Evolutionary conservation across 2,113 vertebrate genomes (phyloP).

Genomic region (Uropsilus gracilis): DNA sequence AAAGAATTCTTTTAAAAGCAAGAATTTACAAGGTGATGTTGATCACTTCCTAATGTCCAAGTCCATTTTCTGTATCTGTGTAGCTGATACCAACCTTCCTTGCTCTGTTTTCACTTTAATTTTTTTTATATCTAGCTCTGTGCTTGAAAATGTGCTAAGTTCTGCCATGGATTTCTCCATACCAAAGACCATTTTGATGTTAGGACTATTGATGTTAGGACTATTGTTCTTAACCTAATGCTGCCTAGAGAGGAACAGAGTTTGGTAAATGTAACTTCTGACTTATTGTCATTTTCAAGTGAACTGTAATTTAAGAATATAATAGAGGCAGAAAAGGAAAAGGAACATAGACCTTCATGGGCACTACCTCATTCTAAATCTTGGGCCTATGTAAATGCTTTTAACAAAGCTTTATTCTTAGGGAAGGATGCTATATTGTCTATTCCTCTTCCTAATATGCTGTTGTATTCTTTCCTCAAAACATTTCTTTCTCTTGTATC

Average conservation of each 20-base stretch:
- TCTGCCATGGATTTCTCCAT: background rate
- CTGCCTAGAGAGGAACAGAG: background rate
- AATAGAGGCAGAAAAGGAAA: background rate
- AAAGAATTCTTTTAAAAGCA: constrained; percentile 18
- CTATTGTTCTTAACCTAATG: background rate
- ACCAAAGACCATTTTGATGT: background rate
- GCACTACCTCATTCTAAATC: background rate
- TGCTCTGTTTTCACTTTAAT: background rate
- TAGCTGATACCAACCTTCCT: background rate
- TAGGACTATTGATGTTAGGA: background rate
- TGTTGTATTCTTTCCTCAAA: background rate
- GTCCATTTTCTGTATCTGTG: background rate
- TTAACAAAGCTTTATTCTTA: background rate
- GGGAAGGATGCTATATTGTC: background rate
- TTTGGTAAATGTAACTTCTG: background rate
- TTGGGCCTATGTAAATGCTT: background rate
- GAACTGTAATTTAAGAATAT: background rate
- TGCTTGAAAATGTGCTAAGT: background rate
- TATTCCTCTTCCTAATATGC: background rate
- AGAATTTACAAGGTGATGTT: background rate
- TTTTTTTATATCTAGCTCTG: background rate
- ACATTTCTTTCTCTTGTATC: background rate
- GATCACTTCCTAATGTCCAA: background rate
- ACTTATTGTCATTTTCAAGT: background rate
- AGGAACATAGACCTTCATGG: rapidly evolving